Base-by-base conservation (phyloP, 2,113 vertebrate species). In the Scalopus aquaticus region DNA sequence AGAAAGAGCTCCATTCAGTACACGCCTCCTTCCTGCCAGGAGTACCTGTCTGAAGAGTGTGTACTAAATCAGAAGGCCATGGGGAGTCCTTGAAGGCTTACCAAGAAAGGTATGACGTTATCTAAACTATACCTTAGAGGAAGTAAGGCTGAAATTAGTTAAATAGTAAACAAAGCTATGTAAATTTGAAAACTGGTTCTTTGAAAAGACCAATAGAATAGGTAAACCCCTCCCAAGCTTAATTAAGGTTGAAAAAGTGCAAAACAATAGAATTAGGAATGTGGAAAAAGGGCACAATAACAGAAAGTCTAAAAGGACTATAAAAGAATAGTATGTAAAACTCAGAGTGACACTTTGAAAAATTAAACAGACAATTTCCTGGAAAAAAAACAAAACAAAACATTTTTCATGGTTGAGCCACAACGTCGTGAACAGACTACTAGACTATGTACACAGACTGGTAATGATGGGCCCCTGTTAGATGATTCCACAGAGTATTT, bases 1-100 rank as follows among this genome's bases (percentile, higher is more conserved):
- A 96, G 77, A 96, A 97, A 95, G 95, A 88, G 78, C 77, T 54
- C 70, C 90, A 95, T 95, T 97, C 90, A 94, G 37, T 39, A 32
- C 46, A 77, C 30, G 77, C 13, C 67, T 74, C 60, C 89, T 77
- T 49, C n/a, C 56, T 10, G 54, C 76, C 80, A 35, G 79, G 42
- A 93, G 54, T 64, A 90, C 65, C 88, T 93, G 84, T 92, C 95
- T 93, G 19, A 95, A 91, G 60, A 93, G 76, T 51, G 42, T 80
- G n/a, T 35, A 24, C 62, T 95, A 94, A 94, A 96, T 94, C 95
- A 96, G 80, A 92, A 67, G 81, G 49, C 93, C 73, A 46, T 5
- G 2, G 93, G 95, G 96, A 95, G 54, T 60, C 84, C 73, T 54
- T 58, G 90, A 73, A 56, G 80, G 51, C 72, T 94, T 92, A 64